Evolutionary conservation across 92 coral and sea anemone genomes (phyloP), one percentile per base, ranked within the genome.

Genomic region (Blastomussa wellsi): DNA sequence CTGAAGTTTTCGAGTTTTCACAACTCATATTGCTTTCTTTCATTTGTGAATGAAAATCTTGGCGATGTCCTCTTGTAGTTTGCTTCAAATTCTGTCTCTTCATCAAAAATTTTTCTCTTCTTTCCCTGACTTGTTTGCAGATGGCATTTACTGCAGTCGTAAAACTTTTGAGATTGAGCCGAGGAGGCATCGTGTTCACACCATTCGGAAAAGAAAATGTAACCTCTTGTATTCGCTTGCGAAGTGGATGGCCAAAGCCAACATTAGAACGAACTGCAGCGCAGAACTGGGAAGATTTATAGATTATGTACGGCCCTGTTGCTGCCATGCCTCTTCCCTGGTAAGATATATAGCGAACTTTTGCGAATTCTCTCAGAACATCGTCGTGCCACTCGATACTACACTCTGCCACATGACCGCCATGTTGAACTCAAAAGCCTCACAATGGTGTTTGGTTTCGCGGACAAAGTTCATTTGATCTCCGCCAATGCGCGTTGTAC

Each of bases 261-360:
- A 94, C 94, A 80, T 92, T 94, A 52, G 95, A 93, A 52, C 98
- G 98, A 17, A 95, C 98, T 7, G 94, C 98, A 32, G 97, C 86
- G 89, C 95, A 94, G 68, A 96, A 88, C 80, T 94, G 98, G 38
- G 95, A 88, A 19, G 98, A 94, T 83, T 96, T 96, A n/a, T 88
- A 93, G 26, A 96, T 92, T 16, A 96, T 96, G 75, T 96, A 96
- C 19, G 94, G 94, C 76, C 98, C 97, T 76, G 98, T 95, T 32
- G 98, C 86, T 66, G 98, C 95, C 98, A 95, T 95, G 53, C 71
- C 91, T 36, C 19, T 31, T 74, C 48, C 62, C 29, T 19, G 41
- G 20, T 71, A 26, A 17, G 2, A 29, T 28, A 29, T 28, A 11
- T 17, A 13, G 74, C n/a, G 10, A 17, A 2, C 14, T 70, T 10